A percentile compares a stretch with the other conserved stretches of the same genome.
These are phyloP conservation scores for Hystrix cristata DNA, from an alignment of 2,113 vertebrate species.

Conservation along the genomic window DNA sequence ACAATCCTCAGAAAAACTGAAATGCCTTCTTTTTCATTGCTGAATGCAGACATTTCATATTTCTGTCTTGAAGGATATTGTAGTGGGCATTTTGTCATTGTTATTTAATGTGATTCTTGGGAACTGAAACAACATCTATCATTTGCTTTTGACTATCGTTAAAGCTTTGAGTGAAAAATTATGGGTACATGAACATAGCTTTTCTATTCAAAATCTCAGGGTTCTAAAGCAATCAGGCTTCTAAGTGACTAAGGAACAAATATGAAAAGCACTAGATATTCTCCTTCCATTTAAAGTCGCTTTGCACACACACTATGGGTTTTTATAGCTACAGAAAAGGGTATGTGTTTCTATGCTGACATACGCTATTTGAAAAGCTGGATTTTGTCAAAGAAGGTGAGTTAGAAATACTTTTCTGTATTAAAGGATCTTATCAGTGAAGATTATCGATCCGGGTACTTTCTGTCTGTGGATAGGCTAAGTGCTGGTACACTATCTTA, in stretches of 20 bases:
- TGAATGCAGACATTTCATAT: constrained; percentile 9
- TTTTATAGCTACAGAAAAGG: constrained; percentile 42
- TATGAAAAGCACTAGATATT: background rate
- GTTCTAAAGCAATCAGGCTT: constrained; percentile 5
- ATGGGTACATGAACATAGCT: background rate
- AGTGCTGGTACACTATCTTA: background rate
- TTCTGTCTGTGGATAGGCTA: background rate
- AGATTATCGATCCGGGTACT: background rate
- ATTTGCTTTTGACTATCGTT: background rate
- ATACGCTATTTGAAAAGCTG: constrained; percentile 9
- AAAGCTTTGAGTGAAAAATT: constrained; percentile 33
- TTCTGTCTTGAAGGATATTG: constrained; percentile 7
- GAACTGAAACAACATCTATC: background rate
- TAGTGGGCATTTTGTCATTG: constrained; percentile 11
- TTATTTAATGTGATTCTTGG: constrained; percentile 27
- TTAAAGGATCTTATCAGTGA: background rate
- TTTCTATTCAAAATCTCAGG: constrained; percentile 11
- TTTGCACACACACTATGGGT: background rate
- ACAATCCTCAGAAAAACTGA: background rate
- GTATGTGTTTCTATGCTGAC: background rate
- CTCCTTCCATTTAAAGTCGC: background rate
- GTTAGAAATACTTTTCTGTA: background rate
- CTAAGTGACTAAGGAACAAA: background rate
- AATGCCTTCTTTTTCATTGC: constrained; percentile 20
- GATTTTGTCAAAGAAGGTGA: constrained; percentile 13